Evolutionary conservation across 2,797 vertebrate genomes (phyloP), one percentile per base, ranked within the genome.

Genomic region (Menidia menidia): DNA sequence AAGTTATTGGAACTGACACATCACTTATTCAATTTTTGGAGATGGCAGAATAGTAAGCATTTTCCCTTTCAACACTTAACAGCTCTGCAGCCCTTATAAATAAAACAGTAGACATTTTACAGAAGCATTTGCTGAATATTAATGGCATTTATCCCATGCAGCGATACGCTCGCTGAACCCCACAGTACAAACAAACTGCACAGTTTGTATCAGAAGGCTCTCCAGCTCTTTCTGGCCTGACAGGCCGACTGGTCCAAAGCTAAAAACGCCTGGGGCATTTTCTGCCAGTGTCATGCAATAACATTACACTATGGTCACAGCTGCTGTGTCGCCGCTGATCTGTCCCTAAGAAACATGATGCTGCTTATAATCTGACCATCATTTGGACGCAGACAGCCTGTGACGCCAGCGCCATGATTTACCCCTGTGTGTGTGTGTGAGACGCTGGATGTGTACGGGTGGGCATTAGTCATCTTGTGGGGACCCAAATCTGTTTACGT

Each of bases 371-470:
- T 80, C 81, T 65, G 31, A 80, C 87, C 83, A 88, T 80, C 83
- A 82, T 90, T 91, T 91, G 89, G 78, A 87, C 63, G 82, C 85
- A 80, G 92, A 88, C 83, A 86, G 79, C 68, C 80, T 60, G 39
- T 75, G 92, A 85, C 87, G 90, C 92, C 90, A 90, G 91, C 69
- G 74, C 35, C 74, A 63, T 89, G 77, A 88, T 93, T 93, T 94
- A 93, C 82, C 78, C 83, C 55, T 31, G 57, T 62, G 71, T 62
- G 9, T 57, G 80, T 80, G 91, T 58, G 77, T 63, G 75, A 63
- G 32, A 55, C 77, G 60, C 88, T 64, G 61, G 55, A 68, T 78
- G 71, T 68, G 31, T 19, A 0, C 30, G 68, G 43, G 43, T 18
- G 33, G 48, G 47, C 12, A 33, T 64, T 64, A 48, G 53, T 57